Percentiles rank a stretch among this genome's conserved stretches.
Conservation (phyloP, 2,888 invertebrate genomes). For the Conomelus anceps region DNA sequence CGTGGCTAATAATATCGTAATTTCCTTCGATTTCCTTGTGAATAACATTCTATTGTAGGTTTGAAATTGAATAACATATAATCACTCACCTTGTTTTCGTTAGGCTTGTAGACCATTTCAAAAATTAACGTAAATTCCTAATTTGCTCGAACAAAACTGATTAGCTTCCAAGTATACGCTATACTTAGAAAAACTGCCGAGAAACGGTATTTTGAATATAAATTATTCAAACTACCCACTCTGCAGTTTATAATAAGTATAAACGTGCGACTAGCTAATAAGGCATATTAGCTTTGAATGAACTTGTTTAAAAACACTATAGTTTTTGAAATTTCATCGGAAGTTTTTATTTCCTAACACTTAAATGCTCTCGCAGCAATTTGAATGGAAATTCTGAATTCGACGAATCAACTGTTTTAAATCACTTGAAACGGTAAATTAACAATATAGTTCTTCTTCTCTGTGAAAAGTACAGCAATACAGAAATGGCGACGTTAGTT, state of each 20-base stretch:
- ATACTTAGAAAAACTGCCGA: neutral
- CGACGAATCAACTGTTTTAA: neutral
- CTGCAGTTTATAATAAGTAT: neutral
- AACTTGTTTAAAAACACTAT: neutral
- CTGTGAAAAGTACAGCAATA: neutral
- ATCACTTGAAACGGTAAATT: neutral
- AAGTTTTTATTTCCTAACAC: neutral
- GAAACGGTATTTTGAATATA: neutral
- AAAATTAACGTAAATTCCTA: neutral
- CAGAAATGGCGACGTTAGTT: neutral
- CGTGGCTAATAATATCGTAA: no score
- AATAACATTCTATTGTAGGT: no score
- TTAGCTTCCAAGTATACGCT: neutral
- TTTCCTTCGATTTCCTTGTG: no score
- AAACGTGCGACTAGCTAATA: neutral
- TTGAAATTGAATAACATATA: neutral
- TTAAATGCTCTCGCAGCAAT: neutral
- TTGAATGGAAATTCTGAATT: neutral
- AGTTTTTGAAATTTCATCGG: neutral
- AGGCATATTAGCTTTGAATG: neutral
- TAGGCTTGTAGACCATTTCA: neutral
- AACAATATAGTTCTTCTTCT: no score
- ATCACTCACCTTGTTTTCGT: neutral
- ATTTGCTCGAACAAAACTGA: neutral
- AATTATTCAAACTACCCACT: neutral